Conservation (phyloP, 2,113 vertebrate species). For the Ctenodactylus gundi region DNA sequence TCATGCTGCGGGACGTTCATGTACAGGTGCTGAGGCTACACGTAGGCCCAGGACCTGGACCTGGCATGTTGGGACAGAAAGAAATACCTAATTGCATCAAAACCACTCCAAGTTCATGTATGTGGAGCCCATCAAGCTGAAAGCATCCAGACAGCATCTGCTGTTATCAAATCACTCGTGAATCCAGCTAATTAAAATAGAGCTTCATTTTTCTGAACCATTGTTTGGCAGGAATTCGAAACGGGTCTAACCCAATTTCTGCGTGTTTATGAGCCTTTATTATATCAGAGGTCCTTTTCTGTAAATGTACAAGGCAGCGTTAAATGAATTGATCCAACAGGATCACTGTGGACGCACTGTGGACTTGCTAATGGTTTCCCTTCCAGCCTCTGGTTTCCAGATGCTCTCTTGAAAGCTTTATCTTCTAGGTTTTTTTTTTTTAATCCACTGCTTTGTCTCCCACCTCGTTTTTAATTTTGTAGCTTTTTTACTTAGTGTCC, state of each 20-base stretch:
- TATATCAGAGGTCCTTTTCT: slow-evolving; percentile 98
- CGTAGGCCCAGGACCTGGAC: slow-evolving; percentile 66
- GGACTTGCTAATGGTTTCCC: slow-evolving; percentile 92
- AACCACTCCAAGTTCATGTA: slow-evolving; percentile 90
- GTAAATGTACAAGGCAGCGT: slow-evolving; percentile 97
- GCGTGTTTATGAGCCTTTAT: slow-evolving; percentile 98
- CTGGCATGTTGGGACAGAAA: slow-evolving; percentile 85
- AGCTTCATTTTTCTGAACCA: slow-evolving; percentile 96
- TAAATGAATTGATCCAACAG: slow-evolving; percentile 98
- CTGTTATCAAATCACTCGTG: slow-evolving; percentile 93
- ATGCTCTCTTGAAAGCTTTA: slow-evolving; percentile 77
- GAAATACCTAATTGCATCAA: slow-evolving; percentile 92
- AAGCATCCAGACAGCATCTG: slow-evolving; percentile 91
- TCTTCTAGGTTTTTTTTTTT: slow-evolving; percentile 70
- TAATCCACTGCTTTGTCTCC: slow-evolving; percentile 67
- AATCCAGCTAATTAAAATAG: slow-evolving; percentile 98
- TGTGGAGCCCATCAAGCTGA: slow-evolving; percentile 90
- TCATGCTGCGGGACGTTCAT: slow-evolving; percentile 12
- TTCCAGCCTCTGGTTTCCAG: slow-evolving; percentile 79
- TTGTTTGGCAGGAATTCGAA: slow-evolving; percentile 98
- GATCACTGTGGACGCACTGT: slow-evolving; percentile 86
- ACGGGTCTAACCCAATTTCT: slow-evolving; percentile 96
- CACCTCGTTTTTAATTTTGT: slow-evolving; percentile 24
- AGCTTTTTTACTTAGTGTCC: not conserved
- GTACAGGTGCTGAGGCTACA: slow-evolving; percentile 35